Base-by-base conservation (phyloP, 92 coral and sea anemone genomes). In the Zoanthus sansibaricus region DNA sequence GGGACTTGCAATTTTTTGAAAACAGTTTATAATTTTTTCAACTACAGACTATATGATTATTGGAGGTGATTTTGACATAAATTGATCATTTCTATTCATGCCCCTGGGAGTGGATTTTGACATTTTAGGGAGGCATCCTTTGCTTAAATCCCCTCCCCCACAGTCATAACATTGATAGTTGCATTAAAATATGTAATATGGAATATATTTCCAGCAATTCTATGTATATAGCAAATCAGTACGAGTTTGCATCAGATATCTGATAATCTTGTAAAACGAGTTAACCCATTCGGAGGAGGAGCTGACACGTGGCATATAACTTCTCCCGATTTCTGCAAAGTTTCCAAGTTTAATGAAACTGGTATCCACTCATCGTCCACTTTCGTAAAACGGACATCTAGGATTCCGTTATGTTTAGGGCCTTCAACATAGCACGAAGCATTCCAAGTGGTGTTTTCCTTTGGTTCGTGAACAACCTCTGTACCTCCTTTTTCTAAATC, bases 201-300 rank as follows among this genome's bases (percentile, higher is more conserved):
- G 4, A 37, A 37, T 37, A 37, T 37, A 37, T 37, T 37, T 37
- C 42, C 55, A 49, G 55, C 90, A 74, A 86, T 83, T 83, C 42
- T 37, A 37, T 37, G 4, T 37, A 37, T 37, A 25, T 25, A 25
- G 25, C 42, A 37, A 37, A 2, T 37, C 42, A 4, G 42, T 37
- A 37, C 4, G 2, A 37, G 4, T 2, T 37, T 20, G 45, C 8
- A 10, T 89, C 89, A 84, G 21, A 78, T 93, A 68, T 93, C 92
- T 6, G 95, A 89, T 54, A 94, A 87, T 77, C 95, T 86, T 32
- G 96, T 93, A 37, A 96, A 96, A 62, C 93, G 92, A 47, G 95
- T 88, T 5, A 96, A 78, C 37, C 98, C 98, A 91, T 94, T 96
- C 45, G 98, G 98, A 32, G 94, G 87, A 1, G 98, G 90, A 0